Evolutionary conservation across 2,888 invertebrate species (phyloP).

Genomic region (Rhagonycha fulva): DNA sequence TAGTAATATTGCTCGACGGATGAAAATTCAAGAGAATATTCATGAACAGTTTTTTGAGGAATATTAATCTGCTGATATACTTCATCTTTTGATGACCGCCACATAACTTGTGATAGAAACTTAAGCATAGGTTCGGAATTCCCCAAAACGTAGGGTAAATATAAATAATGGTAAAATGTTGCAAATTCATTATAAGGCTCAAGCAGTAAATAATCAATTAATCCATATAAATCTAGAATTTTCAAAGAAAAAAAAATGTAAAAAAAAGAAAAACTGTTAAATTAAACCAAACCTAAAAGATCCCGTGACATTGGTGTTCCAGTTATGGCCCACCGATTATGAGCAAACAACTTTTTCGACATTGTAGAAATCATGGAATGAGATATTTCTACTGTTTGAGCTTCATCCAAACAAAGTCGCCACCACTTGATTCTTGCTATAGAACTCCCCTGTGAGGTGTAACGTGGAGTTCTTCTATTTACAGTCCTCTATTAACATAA

Average conservation of each 20-base stretch:
- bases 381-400: conserved; percentile 74
- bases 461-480: conserved; percentile 65
- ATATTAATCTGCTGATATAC: conserved; percentile 70
- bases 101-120: conserved; percentile 63
- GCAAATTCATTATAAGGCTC: conserved; percentile 59
- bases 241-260: conserved; percentile 45
- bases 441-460: conserved; percentile 67
- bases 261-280: conserved; percentile 1
- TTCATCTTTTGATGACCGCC: conserved; percentile 71
- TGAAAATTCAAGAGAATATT: conserved; percentile 68
- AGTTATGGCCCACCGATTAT: conserved; percentile 75
- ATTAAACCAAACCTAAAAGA: conserved; percentile 41
- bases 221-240: conserved; percentile 56
- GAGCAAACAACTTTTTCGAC: conserved; percentile 62
- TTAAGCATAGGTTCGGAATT: conserved; percentile 56
- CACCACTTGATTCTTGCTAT: conserved; percentile 74
- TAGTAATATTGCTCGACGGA: conserved; percentile 77
- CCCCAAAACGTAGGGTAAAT: conserved; percentile 57
- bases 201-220: conserved; percentile 64
- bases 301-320: conserved; percentile 64
- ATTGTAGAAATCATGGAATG: conserved; percentile 64
- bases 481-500: conserved; percentile 25
- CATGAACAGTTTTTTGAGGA: conserved; percentile 63
- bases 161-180: conserved; percentile 61
- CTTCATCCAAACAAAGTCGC: conserved; percentile 79